Evolutionary conservation across 2,113 vertebrate genomes (phyloP).

Genomic region (Bubo bubo): DNA sequence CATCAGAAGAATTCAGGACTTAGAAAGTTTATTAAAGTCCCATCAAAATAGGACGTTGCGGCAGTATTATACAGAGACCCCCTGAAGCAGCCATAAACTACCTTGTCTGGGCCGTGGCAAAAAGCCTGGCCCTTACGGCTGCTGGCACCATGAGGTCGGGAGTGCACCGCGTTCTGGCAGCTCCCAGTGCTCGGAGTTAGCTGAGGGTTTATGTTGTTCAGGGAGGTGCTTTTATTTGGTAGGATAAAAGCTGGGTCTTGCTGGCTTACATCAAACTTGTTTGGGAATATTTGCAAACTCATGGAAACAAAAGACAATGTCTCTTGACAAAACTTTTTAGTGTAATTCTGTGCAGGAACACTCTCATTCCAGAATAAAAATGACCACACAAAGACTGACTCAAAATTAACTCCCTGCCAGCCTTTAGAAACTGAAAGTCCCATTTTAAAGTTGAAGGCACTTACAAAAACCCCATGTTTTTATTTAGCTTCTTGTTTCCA

Average conservation of each 20-base stretch:
- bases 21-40: background rate
- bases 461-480: background rate
- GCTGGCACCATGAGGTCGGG: background rate
- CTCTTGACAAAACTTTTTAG: slow-evolving; percentile 40
- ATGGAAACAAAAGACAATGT: slow-evolving; percentile 62
- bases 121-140: background rate
- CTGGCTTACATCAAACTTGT: slow-evolving; percentile 52
- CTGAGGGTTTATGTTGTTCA: background rate
- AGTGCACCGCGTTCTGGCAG: background rate
- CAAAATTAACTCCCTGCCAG: slow-evolving; percentile 17
- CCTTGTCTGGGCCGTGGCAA: background rate
- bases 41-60: background rate
- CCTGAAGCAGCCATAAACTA: background rate
- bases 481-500: background rate
- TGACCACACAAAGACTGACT: slow-evolving; percentile 64
- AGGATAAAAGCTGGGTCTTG: background rate
- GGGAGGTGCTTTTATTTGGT: background rate
- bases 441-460: background rate
- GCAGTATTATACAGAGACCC: background rate
- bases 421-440: slow-evolving; percentile 50
- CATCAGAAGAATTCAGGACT: background rate
- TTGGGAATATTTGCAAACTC: slow-evolving; percentile 47
- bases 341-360: slow-evolving; percentile 29
- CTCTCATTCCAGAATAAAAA: slow-evolving; percentile 34
- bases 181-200: background rate